phyloP scores from a whole-genome alignment of 2,113 vertebrate species.

The Anarhynchus alexandrinus region DNA sequence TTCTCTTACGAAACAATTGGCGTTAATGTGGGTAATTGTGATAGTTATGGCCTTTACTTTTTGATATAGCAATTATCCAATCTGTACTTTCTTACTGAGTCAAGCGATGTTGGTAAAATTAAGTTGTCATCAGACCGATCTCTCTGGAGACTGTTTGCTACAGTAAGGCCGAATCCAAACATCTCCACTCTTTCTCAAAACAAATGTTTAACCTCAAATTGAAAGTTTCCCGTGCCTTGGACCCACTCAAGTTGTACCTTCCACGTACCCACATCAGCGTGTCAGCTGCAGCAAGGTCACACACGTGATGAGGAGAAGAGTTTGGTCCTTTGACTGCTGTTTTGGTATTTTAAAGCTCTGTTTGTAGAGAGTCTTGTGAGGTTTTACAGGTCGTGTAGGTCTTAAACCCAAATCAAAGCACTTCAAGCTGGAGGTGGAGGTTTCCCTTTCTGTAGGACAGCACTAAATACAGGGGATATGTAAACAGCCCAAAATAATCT shows the following conservation, averaged over 20 bases:
- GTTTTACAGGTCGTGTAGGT: neutral
- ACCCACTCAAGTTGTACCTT: neutral
- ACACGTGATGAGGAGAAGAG: neutral
- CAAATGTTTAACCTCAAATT: neutral
- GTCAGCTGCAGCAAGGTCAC: neutral
- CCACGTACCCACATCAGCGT: no score
- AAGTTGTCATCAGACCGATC: neutral
- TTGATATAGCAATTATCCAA: slow-evolving; percentile 55
- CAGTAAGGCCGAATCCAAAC: neutral
- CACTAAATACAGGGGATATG: neutral
- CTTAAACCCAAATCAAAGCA: neutral
- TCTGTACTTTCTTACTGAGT: slow-evolving; percentile 40
- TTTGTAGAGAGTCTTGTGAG: neutral
- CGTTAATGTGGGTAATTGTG: slow-evolving; percentile 62
- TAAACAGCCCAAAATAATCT: neutral
- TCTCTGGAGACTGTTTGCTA: neutral
- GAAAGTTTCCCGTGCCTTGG: neutral
- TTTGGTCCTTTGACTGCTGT: neutral
- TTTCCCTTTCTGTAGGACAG: neutral
- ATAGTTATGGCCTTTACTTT: slow-evolving; percentile 50
- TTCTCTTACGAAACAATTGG: slow-evolving; percentile 46
- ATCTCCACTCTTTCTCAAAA: neutral
- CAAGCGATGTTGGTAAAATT: slow-evolving; percentile 19
- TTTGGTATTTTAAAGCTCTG: neutral
- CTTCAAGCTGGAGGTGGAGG: neutral